Evolutionary conservation across 2,888 invertebrate genomes (phyloP).

Genomic region (Caenorhabditis sp.): DNA sequence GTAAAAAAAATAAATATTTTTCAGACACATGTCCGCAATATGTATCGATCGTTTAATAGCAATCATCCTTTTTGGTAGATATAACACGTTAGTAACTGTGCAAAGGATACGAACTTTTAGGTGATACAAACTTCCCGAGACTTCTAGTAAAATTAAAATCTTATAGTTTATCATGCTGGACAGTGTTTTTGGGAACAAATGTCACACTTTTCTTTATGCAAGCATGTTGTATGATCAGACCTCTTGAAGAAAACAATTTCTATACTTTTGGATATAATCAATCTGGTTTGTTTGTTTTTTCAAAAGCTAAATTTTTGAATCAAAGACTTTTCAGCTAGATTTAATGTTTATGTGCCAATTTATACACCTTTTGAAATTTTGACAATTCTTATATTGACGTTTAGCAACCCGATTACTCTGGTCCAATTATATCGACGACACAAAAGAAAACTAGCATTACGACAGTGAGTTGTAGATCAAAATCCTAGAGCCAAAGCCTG

Average conservation of each 20-base stretch:
- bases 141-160: not conserved
- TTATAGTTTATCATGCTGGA: conserved; percentile 63
- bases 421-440: conserved; percentile 67
- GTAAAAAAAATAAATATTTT: conserved; percentile 13
- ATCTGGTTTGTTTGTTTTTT: conserved; percentile 5
- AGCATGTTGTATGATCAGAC: conserved; percentile 68
- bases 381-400: conserved; percentile 62
- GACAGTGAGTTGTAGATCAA: conserved; percentile 55
- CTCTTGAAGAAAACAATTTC: conserved; percentile 59
- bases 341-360: conserved; percentile 64
- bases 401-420: conserved; percentile 69
- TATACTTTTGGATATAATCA: conserved; percentile 67
- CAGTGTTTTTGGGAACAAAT: conserved; percentile 60
- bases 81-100: conserved; percentile 62
- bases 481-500: not conserved
- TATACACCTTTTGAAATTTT: conserved; percentile 68
- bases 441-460: conserved; percentile 66
- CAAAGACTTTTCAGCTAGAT: conserved; percentile 22
- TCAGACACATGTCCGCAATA: conserved; percentile 69
- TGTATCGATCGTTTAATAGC: conserved; percentile 70
- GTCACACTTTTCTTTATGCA: conserved; percentile 54
- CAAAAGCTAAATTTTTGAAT: not conserved
- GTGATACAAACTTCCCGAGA: conserved; percentile 7
- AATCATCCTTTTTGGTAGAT: conserved; percentile 65
- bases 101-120: conserved; percentile 53